Evolutionary conservation across 2,888 invertebrate genomes (phyloP).

Genomic region (Leucozona laternaria): DNA sequence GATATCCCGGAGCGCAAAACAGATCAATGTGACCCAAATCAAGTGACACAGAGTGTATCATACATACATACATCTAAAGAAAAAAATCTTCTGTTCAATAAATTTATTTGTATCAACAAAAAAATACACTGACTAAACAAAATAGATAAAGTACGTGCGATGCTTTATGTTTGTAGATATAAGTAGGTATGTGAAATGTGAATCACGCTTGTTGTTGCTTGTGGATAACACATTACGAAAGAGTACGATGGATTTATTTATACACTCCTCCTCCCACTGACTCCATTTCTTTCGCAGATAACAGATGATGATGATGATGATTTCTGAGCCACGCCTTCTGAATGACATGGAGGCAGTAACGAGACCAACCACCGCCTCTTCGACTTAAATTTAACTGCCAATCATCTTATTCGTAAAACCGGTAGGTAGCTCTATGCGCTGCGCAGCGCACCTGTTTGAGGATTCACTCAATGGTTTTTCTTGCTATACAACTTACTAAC

Average conservation of each 20-base stretch:
- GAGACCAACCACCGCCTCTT: constrained; percentile 27
- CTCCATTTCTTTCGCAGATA: constrained; percentile 52
- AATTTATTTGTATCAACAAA: constrained; percentile 9
- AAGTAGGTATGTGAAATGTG: background rate
- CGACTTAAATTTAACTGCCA: constrained; percentile 18
- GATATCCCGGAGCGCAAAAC: background rate
- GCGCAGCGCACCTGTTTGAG: constrained; percentile 66
- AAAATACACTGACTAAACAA: constrained; percentile 30
- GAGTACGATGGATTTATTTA: constrained; percentile 27
- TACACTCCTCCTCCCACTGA: constrained; percentile 41
- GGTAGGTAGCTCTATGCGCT: background rate
- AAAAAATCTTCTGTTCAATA: constrained; percentile 8
- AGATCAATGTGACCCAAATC: background rate
- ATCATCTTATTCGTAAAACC: constrained; percentile 45
- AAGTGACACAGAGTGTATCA: background rate
- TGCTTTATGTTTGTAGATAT: background rate
- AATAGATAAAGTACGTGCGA: constrained; percentile 17
- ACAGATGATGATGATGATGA: constrained; percentile 10
- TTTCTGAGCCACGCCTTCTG: constrained; percentile 45
- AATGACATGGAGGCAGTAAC: constrained; percentile 1
- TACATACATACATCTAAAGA: too few species aligned
- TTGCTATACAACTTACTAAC: background rate
- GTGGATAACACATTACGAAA: background rate
- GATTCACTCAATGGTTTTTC: constrained; percentile 25
- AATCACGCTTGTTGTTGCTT: too few species aligned